Conservation (phyloP, 2,888 invertebrate species). For the Drosophila cyrtoloma region DNA sequence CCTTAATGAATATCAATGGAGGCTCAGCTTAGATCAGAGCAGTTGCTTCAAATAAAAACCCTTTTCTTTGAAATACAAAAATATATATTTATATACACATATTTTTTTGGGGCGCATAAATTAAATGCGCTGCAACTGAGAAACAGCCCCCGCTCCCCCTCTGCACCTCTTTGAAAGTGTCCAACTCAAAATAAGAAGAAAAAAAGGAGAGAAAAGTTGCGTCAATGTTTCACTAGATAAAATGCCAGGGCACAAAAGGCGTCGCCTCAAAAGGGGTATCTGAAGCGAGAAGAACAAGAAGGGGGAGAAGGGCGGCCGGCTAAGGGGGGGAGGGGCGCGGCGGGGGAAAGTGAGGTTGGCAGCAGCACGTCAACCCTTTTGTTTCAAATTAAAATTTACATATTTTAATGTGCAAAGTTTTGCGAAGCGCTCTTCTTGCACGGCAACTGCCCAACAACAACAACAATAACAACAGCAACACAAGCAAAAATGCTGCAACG, state of each 20-base stretch:
- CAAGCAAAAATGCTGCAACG: slow-evolving; percentile 20
- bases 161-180: slow-evolving; percentile 45
- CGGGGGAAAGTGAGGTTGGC: slow-evolving; percentile 1
- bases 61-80: not conserved
- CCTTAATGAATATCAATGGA: slow-evolving; percentile 22
- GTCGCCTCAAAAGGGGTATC: not conserved
- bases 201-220: slow-evolving; percentile 45
- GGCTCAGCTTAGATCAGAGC: slow-evolving; percentile 1
- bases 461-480: slow-evolving; percentile 28
- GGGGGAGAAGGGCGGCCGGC: not conserved
- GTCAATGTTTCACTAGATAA: slow-evolving; percentile 74
- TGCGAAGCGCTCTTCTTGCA: slow-evolving; percentile 43
- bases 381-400: slow-evolving; percentile 81
- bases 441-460: slow-evolving; percentile 47
- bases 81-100: not conserved
- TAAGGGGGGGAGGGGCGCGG: not conserved
- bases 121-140: slow-evolving; percentile 41
- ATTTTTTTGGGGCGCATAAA: slow-evolving; percentile 42
- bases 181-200: slow-evolving; percentile 9
- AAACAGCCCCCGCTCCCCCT: not conserved
- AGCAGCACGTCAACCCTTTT: slow-evolving; percentile 76
- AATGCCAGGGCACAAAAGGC: slow-evolving; percentile 53
- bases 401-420: slow-evolving; percentile 81
- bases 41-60: not conserved
- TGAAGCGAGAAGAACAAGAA: not conserved